A percentile compares a stretch with the other conserved stretches of the same genome.
Conservation (phyloP, 2,113 vertebrate genomes). For the Galemys pyrenaicus region DNA sequence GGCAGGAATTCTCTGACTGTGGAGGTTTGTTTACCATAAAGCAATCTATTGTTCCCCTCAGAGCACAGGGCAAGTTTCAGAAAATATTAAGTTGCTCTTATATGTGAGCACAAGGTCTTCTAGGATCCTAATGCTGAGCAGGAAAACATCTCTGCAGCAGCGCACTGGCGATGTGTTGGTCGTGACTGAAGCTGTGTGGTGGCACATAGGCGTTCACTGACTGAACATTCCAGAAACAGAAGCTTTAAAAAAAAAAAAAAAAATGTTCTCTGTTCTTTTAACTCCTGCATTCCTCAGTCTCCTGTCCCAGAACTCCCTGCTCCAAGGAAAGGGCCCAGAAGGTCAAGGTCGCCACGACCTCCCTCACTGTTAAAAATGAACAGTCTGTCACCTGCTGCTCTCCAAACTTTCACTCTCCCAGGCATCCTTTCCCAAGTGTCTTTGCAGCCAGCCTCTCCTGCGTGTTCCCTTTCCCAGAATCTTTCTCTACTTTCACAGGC, state of each 20-base stretch:
- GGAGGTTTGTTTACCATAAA: background rate
- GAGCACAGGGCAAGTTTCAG: background rate
- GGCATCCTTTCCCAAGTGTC: background rate
- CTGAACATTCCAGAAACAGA: background rate
- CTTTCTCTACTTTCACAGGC: background rate
- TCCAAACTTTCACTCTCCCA: background rate
- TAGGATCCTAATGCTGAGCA: background rate
- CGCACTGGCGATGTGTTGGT: background rate
- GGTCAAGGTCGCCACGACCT: background rate
- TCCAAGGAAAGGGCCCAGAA: background rate
- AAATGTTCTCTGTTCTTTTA: background rate
- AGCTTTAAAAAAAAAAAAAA: background rate
- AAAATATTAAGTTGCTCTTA: background rate
- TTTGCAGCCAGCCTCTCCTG: background rate
- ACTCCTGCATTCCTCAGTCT: background rate
- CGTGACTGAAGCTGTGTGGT: background rate
- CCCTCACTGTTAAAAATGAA: background rate
- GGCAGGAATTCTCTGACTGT: background rate
- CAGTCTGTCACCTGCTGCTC: background rate
- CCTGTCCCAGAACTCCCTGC: background rate
- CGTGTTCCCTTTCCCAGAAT: background rate
- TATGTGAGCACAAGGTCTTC: rapidly evolving
- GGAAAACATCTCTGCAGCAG: background rate
- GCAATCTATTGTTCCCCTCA: background rate
- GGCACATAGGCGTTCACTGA: background rate